Evolutionary conservation across 2,113 vertebrate genomes (phyloP).

Genomic region (Himantopus leucocephalus): DNA sequence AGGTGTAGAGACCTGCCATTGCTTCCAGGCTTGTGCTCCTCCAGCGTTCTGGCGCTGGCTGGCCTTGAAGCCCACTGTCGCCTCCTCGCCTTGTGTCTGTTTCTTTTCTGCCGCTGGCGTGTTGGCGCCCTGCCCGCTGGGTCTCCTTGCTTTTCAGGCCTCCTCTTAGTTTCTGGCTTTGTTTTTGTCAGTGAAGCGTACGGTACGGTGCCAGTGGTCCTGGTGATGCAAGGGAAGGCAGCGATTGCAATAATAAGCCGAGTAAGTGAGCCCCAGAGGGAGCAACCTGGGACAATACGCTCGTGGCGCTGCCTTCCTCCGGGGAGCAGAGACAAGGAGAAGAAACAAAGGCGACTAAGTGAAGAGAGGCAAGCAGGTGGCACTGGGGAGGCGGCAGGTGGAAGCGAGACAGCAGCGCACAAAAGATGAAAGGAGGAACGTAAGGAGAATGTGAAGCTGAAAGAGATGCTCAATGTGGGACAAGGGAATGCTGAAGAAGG

Average conservation of each 20-base stretch:
- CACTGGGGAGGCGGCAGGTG: background rate
- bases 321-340: background rate
- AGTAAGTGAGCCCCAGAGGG: background rate
- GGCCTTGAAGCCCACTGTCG: background rate
- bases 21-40: background rate
- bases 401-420: background rate
- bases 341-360: background rate
- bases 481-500: background rate
- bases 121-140: background rate
- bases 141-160: background rate
- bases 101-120: background rate
- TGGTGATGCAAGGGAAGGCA: background rate
- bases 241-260: background rate
- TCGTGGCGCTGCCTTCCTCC: background rate
- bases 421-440: background rate
- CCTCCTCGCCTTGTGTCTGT: background rate
- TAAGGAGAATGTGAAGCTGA: background rate
- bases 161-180: background rate
- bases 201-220: background rate
- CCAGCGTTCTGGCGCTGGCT: accelerated
- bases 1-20: accelerated
- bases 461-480: background rate
- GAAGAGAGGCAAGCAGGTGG: background rate
- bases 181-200: background rate
- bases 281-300: background rate